Conservation (phyloP, 2,888 invertebrate genomes). For the Rotaria sp. region DNA sequence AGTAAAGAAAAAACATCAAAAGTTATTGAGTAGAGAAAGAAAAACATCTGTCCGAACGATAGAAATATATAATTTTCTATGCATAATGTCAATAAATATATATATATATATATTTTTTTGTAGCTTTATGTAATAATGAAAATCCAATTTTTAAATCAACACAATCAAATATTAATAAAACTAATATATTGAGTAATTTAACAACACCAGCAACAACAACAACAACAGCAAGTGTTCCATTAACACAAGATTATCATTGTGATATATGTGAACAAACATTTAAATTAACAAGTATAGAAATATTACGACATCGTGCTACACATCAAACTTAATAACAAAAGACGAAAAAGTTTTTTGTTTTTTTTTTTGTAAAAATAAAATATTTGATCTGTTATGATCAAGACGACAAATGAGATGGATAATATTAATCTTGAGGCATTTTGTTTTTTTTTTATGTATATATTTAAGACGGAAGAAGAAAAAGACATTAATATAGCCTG, state of each 20-base stretch:
- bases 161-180: not conserved
- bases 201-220: not conserved
- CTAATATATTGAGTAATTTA: not conserved
- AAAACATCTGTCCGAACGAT: too few relatives aligned
- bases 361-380: not conserved
- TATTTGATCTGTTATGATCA: too few relatives aligned
- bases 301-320: not conserved
- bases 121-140: not conserved
- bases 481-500: not conserved
- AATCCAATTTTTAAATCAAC: slow-evolving; percentile 1
- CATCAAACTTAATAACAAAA: not conserved
- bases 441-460: not conserved
- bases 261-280: not conserved
- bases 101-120: not conserved
- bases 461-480: not conserved
- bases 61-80: too few relatives aligned
- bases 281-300: slow-evolving; percentile 9
- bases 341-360: not conserved
- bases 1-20: too few relatives aligned
- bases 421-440: too few relatives aligned
- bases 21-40: too few relatives aligned
- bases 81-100: too few relatives aligned
- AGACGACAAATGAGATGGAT: too few relatives aligned
- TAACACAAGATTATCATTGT: slow-evolving; percentile 19
- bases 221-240: not conserved